Evolutionary conservation across 64 coral and sea anemone species (phyloP).

Genomic region (Trachythela sp.): DNA sequence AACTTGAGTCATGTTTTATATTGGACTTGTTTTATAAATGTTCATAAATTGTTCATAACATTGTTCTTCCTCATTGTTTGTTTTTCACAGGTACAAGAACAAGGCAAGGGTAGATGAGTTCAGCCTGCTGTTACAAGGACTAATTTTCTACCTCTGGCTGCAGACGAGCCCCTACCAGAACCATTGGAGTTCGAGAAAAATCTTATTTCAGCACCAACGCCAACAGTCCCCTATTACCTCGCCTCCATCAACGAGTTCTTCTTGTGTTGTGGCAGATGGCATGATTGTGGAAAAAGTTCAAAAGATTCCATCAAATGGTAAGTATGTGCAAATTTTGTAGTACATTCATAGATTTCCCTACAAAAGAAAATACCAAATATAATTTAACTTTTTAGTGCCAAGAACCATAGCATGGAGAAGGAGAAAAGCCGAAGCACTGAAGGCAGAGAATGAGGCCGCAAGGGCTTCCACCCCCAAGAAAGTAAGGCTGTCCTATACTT

Average conservation of each 20-base stretch:
- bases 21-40: no score
- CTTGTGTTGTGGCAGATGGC: background rate
- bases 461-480: background rate
- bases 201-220: background rate
- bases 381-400: background rate
- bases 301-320: background rate
- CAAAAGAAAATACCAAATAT: background rate
- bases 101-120: background rate
- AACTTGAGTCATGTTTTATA: no score
- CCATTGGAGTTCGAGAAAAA: background rate
- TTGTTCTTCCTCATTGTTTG: background rate
- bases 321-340: background rate
- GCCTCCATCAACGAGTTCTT: background rate
- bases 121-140: background rate
- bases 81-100: background rate
- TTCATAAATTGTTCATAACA: background rate
- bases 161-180: background rate
- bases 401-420: background rate
- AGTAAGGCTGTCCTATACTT: background rate
- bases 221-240: no score
- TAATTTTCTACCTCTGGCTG: background rate
- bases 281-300: background rate
- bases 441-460: background rate
- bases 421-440: background rate
- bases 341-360: background rate